These are phyloP conservation scores for Sphenopsis melanotis DNA, from an alignment of 2,797 vertebrate species.

Conservation along the genomic window DNA sequence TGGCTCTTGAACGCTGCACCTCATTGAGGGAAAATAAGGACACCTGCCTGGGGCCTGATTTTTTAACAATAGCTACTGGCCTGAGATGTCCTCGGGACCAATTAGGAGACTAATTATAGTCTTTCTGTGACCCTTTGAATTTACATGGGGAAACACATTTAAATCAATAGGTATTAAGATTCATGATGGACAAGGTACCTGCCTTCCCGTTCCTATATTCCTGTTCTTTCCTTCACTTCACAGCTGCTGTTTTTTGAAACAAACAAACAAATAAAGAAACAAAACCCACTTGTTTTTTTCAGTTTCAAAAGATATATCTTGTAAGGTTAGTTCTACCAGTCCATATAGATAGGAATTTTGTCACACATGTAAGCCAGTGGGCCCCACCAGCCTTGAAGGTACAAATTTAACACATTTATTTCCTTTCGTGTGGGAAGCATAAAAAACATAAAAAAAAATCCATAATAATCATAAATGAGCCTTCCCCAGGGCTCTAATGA, in stretches of 20 bases:
- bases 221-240: neutral
- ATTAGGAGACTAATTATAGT: neutral
- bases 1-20: neutral
- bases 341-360: neutral
- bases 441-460: neutral
- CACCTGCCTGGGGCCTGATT: neutral
- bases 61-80: neutral
- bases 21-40: neutral
- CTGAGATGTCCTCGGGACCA: neutral
- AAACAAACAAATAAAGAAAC: neutral
- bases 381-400: neutral
- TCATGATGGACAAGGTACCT: neutral
- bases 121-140: neutral
- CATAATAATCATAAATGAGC: neutral
- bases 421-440: neutral
- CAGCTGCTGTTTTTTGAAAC: neutral
- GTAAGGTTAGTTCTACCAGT: neutral
- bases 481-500: neutral
- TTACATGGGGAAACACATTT: neutral
- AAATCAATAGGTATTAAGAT: neutral
- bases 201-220: neutral
- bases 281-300: neutral
- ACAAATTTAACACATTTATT: neutral
- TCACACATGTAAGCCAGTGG: rapidly evolving
- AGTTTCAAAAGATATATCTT: neutral